Conservation (phyloP, 2,797 vertebrate species). For the Phrynocephalus forsythii region DNA sequence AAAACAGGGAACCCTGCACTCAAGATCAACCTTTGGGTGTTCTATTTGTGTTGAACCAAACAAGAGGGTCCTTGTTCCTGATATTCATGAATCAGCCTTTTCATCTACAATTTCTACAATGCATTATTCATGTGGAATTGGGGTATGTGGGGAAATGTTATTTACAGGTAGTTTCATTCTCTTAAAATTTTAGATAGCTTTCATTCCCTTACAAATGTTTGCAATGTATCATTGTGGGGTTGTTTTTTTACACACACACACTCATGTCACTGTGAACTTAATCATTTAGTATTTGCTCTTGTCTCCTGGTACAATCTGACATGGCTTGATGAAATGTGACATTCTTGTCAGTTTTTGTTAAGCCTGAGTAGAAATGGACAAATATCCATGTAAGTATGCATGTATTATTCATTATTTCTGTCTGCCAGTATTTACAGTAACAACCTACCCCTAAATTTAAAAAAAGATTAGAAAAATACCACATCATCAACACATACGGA, state of each 20-base stretch:
- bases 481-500: not conserved
- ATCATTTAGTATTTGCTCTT: slow-evolving; percentile 53
- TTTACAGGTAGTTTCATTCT: slow-evolving; percentile 17
- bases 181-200: slow-evolving; percentile 24
- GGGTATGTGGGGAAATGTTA: not conserved
- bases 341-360: slow-evolving; percentile 66
- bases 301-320: slow-evolving; percentile 54
- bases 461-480: slow-evolving; percentile 8
- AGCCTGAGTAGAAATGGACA: slow-evolving; percentile 57
- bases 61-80: not conserved
- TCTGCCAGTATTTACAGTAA: slow-evolving; percentile 48
- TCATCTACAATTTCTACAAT: not conserved
- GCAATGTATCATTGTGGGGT: slow-evolving; percentile 13
- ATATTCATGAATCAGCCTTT: not conserved
- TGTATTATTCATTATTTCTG: slow-evolving; percentile 49
- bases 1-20: not conserved
- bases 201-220: slow-evolving; percentile 19
- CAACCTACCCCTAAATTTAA: not conserved
- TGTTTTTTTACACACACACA: slow-evolving; percentile 7
- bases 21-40: not conserved
- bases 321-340: slow-evolving; percentile 67
- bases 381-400: slow-evolving; percentile 59
- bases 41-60: not conserved
- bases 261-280: slow-evolving; percentile 41
- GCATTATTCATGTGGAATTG: not conserved